Base-by-base conservation (phyloP, 2,113 vertebrate species). In the Balaenoptera acutorostrata region DNA sequence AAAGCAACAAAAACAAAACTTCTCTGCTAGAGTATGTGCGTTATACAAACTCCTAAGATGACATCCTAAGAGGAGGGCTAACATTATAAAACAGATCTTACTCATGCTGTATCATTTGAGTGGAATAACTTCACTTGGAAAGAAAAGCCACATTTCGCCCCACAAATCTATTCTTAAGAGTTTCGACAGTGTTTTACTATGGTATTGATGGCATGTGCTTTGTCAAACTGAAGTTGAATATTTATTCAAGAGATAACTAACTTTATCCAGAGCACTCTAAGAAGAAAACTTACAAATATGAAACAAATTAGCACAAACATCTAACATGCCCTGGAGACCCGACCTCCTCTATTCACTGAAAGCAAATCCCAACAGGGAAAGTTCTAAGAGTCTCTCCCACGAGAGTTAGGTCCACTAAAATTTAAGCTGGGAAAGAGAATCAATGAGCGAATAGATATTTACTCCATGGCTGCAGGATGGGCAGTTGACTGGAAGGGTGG, bases 311-410 rank as follows among this genome's bases (percentile, higher is more conserved):
- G 23, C 80, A 52, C 27, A 66, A 83, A 78, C 27, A 84, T 31
- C 33, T 49, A 68, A 72, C 13, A 39, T 15, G 13, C 15, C 39
- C 21, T 23, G n/a, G 41, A 81, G 39, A 14, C 36, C 49, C 17
- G 31, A 31, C 1, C 39, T 78, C 36, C 17, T 71, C 59, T 39
- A 83, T 88, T 66, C 49, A 64, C 8, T 46, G 83, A 52, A 55
- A 94, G 71, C 39, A 85, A 59, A 52, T 27, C 63, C 17, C 20
- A 74, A 64, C n/a, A 74, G 36, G 41, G 12, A 36, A 72, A 55
- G n/a, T 57, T 86, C 36, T n/a, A 57, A n/a, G 61, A 93, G 57
- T 86, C 31, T 92, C 20, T 80, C n/a, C 39, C 59, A 94, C 49
- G 36, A 88, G 77, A 29, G 31, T 90, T 57, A 20, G 27, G n/a